These are phyloP conservation scores for Sinocyclocheilus anophthalmus DNA, from an alignment of 2,113 vertebrate genomes.

Conservation along the genomic window DNA sequence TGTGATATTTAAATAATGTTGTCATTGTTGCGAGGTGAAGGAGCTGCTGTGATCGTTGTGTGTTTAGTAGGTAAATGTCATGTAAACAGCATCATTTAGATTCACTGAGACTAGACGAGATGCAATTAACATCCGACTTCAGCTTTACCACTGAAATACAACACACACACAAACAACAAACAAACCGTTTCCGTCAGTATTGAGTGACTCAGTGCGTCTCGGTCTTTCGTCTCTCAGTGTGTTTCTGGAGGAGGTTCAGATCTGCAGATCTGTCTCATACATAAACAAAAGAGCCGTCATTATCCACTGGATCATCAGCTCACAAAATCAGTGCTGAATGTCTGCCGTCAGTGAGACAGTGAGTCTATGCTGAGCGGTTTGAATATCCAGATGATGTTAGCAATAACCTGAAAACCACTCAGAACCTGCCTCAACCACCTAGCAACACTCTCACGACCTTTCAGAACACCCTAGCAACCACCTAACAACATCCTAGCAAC, in stretches of 20 bases:
- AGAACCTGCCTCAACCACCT: too few species aligned
- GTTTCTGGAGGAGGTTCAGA: neutral
- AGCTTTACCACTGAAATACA: neutral
- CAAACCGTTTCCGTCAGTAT: neutral
- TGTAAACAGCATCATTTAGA: neutral
- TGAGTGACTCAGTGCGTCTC: neutral
- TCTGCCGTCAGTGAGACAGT: neutral
- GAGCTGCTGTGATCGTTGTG: neutral
- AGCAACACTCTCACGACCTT: too few species aligned
- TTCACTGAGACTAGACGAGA: neutral
- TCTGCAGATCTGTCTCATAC: neutral
- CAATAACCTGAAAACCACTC: neutral
- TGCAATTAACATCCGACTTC: neutral
- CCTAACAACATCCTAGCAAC: neutral
- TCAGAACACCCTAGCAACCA: neutral
- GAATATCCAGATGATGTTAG: neutral
- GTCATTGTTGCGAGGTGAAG: neutral
- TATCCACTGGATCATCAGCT: neutral
- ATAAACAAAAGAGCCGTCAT: neutral
- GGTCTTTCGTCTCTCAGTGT: neutral
- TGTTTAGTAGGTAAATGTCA: neutral
- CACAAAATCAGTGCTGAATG: neutral
- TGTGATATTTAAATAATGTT: neutral
- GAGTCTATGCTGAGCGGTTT: neutral
- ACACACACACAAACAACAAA: neutral